Evolutionary conservation across 2,888 invertebrate species (phyloP), one percentile per base, ranked within the genome.

Genomic region (Calameuta idolon): DNA sequence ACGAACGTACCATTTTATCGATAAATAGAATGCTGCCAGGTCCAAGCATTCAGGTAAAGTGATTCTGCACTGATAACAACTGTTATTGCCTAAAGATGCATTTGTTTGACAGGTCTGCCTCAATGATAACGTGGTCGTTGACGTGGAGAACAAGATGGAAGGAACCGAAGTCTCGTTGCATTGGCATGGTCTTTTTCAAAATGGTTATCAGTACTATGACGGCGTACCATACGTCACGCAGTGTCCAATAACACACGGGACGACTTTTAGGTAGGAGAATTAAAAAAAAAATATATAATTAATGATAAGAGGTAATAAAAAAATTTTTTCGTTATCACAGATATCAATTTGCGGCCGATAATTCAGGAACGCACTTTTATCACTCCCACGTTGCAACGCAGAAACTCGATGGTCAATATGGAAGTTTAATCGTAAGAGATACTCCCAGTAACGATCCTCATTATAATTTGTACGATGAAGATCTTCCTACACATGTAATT

Each of bases 1-100:
- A 96, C 2, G 96, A 96, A 91, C 93, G 96, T 87, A 96, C 96
- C 80, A 95, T 97, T 86, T 93, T 97, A 76, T 94, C 96, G 11
- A 95, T 95, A n/a, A 97, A 98, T 93, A 94, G 97, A 90, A 96
- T 96, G 95, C 93, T 97, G 87, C 97, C 97, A 1, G 97, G 97
- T 83, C 97, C 97, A 9, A 95, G 96, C 84, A 97, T 97, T 81
- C 96, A 97, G 93, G 97, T 97, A 82, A 83, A 82, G 4, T 11
- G 0, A 33, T 12, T 55, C 0, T 34, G 15, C 30, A 5, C 15
- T 40, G 2, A 34, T 15, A 33, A 33, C 23, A 23, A 5, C 55
- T 23, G 0, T 0, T 5, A 55, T 55, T 55, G 1, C 9, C 9
- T 9, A 55, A 9, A 23, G 1, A 55, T 23, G 9, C 5, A 0